phyloP scores from a whole-genome alignment of 2,113 vertebrate genomes.

The Scomber scombrus region DNA sequence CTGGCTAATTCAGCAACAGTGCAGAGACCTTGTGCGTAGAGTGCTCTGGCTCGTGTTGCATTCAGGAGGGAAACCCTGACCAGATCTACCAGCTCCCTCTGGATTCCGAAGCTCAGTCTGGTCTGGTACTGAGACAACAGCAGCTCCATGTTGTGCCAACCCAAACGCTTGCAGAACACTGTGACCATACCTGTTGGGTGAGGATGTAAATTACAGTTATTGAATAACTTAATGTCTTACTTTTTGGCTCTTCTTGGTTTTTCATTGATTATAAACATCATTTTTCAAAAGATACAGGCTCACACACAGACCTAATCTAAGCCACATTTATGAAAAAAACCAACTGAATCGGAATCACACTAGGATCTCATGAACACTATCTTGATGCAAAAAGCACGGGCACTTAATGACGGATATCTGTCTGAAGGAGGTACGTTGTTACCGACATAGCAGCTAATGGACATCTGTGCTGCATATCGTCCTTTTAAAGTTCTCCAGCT shows the following conservation, averaged over 20 bases:
- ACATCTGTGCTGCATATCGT: neutral
- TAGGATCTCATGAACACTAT: neutral
- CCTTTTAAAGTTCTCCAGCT: neutral
- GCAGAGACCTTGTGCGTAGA: slow-evolving; percentile 89
- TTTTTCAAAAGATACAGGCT: neutral
- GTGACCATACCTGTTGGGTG: slow-evolving; percentile 92
- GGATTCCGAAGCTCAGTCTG: slow-evolving; percentile 94
- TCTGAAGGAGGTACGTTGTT: neutral
- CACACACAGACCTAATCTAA: neutral
- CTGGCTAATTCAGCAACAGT: slow-evolving; percentile 94
- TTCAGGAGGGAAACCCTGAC: slow-evolving; percentile 93
- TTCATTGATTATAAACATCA: neutral
- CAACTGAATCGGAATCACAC: neutral
- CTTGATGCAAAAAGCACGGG: slow-evolving; percentile 23
- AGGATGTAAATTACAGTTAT: neutral
- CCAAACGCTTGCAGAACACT: slow-evolving; percentile 94
- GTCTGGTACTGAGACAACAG: slow-evolving; percentile 97
- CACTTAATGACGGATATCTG: neutral
- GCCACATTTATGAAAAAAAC: neutral
- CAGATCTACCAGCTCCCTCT: slow-evolving; percentile 95
- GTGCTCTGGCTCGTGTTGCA: slow-evolving; percentile 89
- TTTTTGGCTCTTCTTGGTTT: neutral
- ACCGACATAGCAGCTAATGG: slow-evolving; percentile 22
- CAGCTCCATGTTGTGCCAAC: slow-evolving; percentile 98
- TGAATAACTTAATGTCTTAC: neutral